phyloP scores from a whole-genome alignment of 2,113 vertebrate species.

The Toxotes jaculatrix region DNA sequence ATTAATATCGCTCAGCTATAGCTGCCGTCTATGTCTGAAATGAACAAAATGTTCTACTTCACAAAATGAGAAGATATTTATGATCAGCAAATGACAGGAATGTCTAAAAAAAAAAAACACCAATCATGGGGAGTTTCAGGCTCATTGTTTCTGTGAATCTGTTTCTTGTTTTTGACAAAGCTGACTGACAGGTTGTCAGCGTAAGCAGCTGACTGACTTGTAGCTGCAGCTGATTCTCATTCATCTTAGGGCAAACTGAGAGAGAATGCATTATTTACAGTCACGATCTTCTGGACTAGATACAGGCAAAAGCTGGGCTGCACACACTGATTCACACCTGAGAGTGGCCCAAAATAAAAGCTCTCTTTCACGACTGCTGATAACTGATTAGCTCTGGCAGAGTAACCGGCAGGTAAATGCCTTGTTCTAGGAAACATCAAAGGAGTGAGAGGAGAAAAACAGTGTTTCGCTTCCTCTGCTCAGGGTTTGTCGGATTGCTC shows the following conservation, averaged over 20 bases:
- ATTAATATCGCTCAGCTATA: slow-evolving; percentile 22
- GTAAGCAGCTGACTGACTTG: slow-evolving; percentile 3
- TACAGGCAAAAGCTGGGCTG: slow-evolving; percentile 33
- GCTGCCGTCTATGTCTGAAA: slow-evolving; percentile 24
- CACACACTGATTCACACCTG: slow-evolving; percentile 18
- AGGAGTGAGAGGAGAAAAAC: slow-evolving; percentile 12
- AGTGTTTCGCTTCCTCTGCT: slow-evolving; percentile 28
- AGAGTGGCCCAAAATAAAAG: slow-evolving; percentile 34
- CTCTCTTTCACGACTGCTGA: slow-evolving; percentile 23
- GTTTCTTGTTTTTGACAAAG: not conserved
- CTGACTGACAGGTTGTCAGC: not conserved
- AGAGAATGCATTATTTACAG: slow-evolving; percentile 37
- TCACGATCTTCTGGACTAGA: slow-evolving; percentile 1
- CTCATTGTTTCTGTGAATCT: not conserved
- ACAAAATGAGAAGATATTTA: slow-evolving; percentile 11
- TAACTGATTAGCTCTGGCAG: slow-evolving; percentile 30
- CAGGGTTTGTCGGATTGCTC: slow-evolving; percentile 1
- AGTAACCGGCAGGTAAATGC: slow-evolving; percentile 42
- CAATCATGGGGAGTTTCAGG: not conserved
- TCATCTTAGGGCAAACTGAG: slow-evolving; percentile 9
- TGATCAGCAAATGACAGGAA: not conserved
- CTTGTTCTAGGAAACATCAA: slow-evolving; percentile 56
- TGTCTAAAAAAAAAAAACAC: not conserved
- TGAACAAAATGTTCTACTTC: slow-evolving; percentile 44
- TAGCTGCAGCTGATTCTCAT: slow-evolving; percentile 8